Percentiles rank a stretch among this genome's conserved stretches.
phyloP scores from a whole-genome alignment of 2,888 invertebrate genomes.

The Phania funesta region DNA sequence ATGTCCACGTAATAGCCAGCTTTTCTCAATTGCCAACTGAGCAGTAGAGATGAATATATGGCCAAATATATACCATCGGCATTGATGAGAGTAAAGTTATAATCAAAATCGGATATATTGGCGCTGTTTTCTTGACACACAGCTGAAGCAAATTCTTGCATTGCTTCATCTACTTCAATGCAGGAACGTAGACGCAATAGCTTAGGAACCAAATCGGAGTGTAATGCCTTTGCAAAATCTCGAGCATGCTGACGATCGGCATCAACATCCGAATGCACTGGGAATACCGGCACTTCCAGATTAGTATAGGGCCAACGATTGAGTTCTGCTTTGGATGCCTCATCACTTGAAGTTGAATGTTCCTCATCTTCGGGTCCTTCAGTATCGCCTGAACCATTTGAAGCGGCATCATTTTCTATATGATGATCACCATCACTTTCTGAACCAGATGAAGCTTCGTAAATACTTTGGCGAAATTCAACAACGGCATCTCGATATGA shows the following conservation, averaged over 20 bases:
- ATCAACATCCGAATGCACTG: constrained; percentile 84
- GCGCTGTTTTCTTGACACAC: constrained; percentile 89
- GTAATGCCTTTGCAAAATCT: constrained; percentile 89
- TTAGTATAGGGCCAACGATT: constrained; percentile 80
- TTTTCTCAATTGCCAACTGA: constrained; percentile 90
- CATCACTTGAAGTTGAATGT: constrained; percentile 81
- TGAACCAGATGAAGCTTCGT: constrained; percentile 82
- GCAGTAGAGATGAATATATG: constrained; percentile 90
- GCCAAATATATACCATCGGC: constrained; percentile 97
- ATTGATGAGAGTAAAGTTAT: constrained; percentile 88
- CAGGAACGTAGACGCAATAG: constrained; percentile 88
- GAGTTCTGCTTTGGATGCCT: constrained; percentile 78
- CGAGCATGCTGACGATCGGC: constrained; percentile 92
- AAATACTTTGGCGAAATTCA: constrained; percentile 84
- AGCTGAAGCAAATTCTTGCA: constrained; percentile 95
- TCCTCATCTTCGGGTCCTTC: constrained; percentile 87
- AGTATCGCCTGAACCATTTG: constrained; percentile 86
- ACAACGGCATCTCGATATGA: constrained; percentile 89
- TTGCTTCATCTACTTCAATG: constrained; percentile 93
- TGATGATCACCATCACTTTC: constrained; percentile 87
- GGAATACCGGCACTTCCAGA: constrained; percentile 79
- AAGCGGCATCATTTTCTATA: constrained; percentile 85
- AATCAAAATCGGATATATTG: constrained; percentile 81
- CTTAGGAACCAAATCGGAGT: constrained; percentile 88
- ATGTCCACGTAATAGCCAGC: constrained; percentile 87